These are phyloP conservation scores for Maccullochella peelii DNA, from an alignment of 2,113 vertebrate species.

Conservation along the genomic window DNA sequence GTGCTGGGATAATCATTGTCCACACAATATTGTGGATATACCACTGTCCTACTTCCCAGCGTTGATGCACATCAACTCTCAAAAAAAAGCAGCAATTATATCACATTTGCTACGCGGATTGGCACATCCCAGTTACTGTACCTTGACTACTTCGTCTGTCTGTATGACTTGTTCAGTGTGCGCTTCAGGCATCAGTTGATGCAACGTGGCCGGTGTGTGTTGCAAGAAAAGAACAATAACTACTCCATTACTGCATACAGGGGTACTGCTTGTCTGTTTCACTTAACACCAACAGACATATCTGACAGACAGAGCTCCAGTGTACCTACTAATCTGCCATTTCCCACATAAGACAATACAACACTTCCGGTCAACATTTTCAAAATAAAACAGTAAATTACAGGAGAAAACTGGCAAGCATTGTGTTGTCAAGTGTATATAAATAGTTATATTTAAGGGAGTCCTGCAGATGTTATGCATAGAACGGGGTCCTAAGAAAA, in stretches of 20 bases:
- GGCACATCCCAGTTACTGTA: neutral
- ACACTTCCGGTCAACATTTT: neutral
- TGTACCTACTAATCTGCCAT: neutral
- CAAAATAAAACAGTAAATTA: conserved; percentile 14
- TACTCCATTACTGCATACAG: no score
- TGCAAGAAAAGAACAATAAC: no score
- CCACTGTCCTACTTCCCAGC: neutral
- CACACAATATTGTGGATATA: conserved; percentile 5
- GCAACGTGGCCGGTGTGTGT: neutral
- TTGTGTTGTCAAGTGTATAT: neutral
- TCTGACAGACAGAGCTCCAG: neutral
- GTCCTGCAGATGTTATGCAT: neutral
- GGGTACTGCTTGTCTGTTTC: no score
- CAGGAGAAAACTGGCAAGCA: neutral
- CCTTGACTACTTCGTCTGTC: neutral
- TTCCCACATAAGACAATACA: neutral
- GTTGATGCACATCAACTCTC: neutral
- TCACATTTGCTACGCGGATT: conserved; percentile 8
- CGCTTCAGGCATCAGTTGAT: no score
- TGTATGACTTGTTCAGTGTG: neutral
- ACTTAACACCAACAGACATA: neutral
- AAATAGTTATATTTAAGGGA: neutral
- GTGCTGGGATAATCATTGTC: conserved; percentile 12
- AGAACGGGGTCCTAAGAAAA: neutral
- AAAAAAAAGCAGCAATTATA: neutral